Conservation (phyloP, 2,888 invertebrate genomes). For the Leucophora obtusa region DNA sequence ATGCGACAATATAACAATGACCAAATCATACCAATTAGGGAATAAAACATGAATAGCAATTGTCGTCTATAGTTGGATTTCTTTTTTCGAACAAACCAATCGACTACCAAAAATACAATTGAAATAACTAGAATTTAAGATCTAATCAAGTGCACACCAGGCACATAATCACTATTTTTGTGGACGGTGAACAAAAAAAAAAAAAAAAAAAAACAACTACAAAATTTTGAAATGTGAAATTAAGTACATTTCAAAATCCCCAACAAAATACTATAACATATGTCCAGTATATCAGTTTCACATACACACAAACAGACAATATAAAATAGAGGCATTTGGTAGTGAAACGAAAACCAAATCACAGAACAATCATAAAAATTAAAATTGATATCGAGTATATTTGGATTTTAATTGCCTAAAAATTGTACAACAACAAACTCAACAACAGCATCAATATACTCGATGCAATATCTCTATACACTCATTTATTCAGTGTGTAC, state of each 20-base stretch:
- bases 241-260: constrained; percentile 29
- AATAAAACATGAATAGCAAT: constrained; percentile 48
- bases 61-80: constrained; percentile 5
- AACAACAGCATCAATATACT: constrained; percentile 27
- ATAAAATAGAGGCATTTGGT: constrained; percentile 40
- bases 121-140: constrained; percentile 63
- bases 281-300: constrained; percentile 47
- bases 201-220: background rate
- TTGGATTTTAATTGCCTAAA: constrained; percentile 69
- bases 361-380: constrained; percentile 71
- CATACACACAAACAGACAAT: background rate
- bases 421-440: constrained; percentile 55
- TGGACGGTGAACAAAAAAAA: constrained; percentile 14
- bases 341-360: constrained; percentile 63
- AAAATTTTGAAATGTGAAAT: constrained; percentile 33
- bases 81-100: constrained; percentile 33
- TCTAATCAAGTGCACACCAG: constrained; percentile 64
- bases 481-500: background rate
- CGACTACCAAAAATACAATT: constrained; percentile 51
- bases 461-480: constrained; percentile 40
- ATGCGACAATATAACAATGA: background rate
- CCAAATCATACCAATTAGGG: constrained; percentile 25
- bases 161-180: constrained; percentile 57
- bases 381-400: constrained; percentile 67
- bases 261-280: constrained; percentile 27